Conservation (phyloP, 2,113 vertebrate species). For the Elephantulus edwardii region DNA sequence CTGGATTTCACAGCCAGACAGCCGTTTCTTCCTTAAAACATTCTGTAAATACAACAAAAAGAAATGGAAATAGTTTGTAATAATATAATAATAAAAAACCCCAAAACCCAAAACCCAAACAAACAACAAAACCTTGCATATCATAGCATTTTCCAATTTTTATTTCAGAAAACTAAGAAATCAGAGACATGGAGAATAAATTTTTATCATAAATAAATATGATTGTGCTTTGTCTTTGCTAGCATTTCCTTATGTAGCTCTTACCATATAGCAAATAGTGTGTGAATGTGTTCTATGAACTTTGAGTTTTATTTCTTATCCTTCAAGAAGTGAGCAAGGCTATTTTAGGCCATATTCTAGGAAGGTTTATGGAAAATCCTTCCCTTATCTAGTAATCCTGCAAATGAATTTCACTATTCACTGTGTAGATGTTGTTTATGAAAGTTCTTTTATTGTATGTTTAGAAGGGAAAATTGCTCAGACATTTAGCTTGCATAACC, state of each 20-base stretch:
- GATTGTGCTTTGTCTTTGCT: neutral
- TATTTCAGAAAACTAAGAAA: neutral
- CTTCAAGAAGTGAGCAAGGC: neutral
- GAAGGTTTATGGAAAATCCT: no score
- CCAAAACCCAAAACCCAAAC: no score
- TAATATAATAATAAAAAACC: no score
- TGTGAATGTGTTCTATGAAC: neutral
- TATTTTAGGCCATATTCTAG: neutral
- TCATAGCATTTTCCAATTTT: neutral
- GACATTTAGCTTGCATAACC: neutral
- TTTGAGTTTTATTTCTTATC: neutral
- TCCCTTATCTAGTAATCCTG: neutral
- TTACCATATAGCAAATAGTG: fast-evolving
- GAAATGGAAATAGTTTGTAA: neutral
- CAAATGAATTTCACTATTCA: neutral
- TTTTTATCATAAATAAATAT: neutral
- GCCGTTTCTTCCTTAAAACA: fast-evolving
- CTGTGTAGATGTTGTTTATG: neutral
- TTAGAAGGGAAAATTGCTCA: neutral
- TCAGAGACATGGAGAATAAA: neutral
- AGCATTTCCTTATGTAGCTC: neutral
- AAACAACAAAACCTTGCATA: no score
- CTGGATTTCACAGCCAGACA: fast-evolving
- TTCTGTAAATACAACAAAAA: neutral
- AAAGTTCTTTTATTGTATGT: neutral